These are phyloP conservation scores for Strigamia transsilvanica DNA, from an alignment of 2,888 invertebrate species.

Conservation along the genomic window DNA sequence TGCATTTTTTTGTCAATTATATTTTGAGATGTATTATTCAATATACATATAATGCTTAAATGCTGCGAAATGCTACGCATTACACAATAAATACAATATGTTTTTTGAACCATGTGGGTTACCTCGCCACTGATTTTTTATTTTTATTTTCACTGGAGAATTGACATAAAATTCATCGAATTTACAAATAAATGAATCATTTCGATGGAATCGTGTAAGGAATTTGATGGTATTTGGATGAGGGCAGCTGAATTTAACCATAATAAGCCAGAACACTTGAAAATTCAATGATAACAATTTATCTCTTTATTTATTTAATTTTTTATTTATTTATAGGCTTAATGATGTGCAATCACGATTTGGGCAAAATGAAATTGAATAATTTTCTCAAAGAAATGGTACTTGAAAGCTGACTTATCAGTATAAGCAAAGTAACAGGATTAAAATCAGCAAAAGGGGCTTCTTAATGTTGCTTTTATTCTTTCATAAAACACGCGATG, in stretches of 20 bases:
- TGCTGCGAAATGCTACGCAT: no score
- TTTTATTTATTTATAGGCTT: background rate
- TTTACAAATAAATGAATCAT: no score
- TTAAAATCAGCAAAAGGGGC: conserved; percentile 43
- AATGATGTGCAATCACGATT: background rate
- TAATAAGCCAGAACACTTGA: no score
- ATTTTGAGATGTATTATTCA: no score
- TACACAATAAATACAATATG: no score
- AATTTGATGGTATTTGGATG: background rate
- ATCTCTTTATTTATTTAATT: background rate
- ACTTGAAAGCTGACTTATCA: conserved; percentile 39
- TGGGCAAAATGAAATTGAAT: conserved; percentile 15
- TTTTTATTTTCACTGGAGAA: background rate
- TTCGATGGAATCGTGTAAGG: background rate
- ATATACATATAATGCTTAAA: no score
- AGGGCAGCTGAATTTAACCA: background rate
- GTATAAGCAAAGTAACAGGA: conserved; percentile 32
- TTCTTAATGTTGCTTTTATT: conserved; percentile 48
- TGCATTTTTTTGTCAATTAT: no score
- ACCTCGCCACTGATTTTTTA: no score
- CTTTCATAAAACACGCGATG: conserved; percentile 51
- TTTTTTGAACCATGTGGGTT: no score
- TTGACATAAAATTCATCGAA: background rate
- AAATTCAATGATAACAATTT: background rate
- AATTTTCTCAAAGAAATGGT: background rate